Conservation (phyloP, 2,888 invertebrate species). For the Drosophila ustulata region DNA sequence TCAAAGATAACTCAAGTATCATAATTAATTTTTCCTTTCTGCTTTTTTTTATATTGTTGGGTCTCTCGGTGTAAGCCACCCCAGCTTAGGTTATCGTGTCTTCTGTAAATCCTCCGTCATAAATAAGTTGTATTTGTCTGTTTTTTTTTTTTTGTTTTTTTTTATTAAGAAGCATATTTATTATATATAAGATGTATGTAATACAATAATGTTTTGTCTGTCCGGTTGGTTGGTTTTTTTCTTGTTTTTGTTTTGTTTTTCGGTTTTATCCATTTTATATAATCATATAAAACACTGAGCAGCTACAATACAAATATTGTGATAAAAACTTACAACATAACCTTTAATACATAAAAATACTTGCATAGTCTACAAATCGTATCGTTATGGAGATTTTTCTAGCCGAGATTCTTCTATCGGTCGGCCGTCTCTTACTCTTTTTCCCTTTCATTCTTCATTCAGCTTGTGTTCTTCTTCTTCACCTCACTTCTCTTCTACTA, state of each 20-base stretch:
- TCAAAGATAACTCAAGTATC: conserved; percentile 77
- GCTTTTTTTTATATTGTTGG: conserved; percentile 13
- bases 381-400: conserved; percentile 73
- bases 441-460: conserved; percentile 32
- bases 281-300: conserved; percentile 84
- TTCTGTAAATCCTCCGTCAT: conserved; percentile 59
- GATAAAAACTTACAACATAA: conserved; percentile 84
- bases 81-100: conserved; percentile 52
- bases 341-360: conserved; percentile 83
- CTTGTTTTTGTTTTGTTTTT: conserved; percentile 37
- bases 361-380: conserved; percentile 83
- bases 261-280: conserved; percentile 74
- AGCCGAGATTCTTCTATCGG: conserved; percentile 52
- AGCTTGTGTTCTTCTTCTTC: conserved; percentile 42
- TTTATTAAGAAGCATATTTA: conserved; percentile 83
- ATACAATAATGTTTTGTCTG: conserved; percentile 80
- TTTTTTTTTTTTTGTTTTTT: conserved; percentile 58
- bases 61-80: conserved; percentile 42
- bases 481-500: conserved; percentile 34
- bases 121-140: conserved; percentile 62
- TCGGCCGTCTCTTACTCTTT: conserved; percentile 24
- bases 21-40: conserved; percentile 71
- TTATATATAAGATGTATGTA: conserved; percentile 83
- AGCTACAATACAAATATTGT: conserved; percentile 84
- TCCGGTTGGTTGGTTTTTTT: conserved; percentile 62